A percentile compares a stretch with the other conserved stretches of the same genome.
Conservation (phyloP, 2,888 invertebrate genomes). For the Heliconius erato region DNA sequence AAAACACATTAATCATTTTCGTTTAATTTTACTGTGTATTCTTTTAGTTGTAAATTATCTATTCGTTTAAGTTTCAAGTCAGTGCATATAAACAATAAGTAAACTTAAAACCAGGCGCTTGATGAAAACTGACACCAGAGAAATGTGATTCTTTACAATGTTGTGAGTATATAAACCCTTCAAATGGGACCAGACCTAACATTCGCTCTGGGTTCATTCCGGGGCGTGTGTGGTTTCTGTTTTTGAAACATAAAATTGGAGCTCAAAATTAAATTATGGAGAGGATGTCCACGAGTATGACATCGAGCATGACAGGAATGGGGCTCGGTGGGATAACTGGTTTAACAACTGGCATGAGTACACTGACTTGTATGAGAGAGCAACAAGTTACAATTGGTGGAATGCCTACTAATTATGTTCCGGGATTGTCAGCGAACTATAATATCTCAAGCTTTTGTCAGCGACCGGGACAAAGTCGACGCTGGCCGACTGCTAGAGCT, state of each 20-base stretch:
- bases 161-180: slow-evolving; percentile 69
- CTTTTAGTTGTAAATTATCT: slow-evolving; percentile 28
- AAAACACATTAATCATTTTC: neutral
- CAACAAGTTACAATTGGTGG: slow-evolving; percentile 83
- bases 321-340: slow-evolving; percentile 82
- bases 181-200: slow-evolving; percentile 60
- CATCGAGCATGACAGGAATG: slow-evolving; percentile 84
- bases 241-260: slow-evolving; percentile 62
- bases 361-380: slow-evolving; percentile 79
- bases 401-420: slow-evolving; percentile 84
- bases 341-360: slow-evolving; percentile 78
- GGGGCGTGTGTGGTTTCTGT: slow-evolving; percentile 69
- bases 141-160: slow-evolving; percentile 68
- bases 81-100: slow-evolving; percentile 74
- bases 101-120: slow-evolving; percentile 72
- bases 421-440: slow-evolving; percentile 81
- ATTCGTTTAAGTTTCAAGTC: slow-evolving; percentile 60
- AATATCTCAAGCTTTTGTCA: slow-evolving; percentile 84
- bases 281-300: slow-evolving; percentile 84
- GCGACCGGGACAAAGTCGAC: slow-evolving; percentile 81
- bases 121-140: slow-evolving; percentile 73
- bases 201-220: slow-evolving; percentile 81
- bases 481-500: slow-evolving; percentile 82
- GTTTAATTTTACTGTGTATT: neutral
- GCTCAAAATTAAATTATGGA: slow-evolving; percentile 81